Evolutionary conservation across 2,113 vertebrate genomes (phyloP).

Genomic region (Corvus cornix): DNA sequence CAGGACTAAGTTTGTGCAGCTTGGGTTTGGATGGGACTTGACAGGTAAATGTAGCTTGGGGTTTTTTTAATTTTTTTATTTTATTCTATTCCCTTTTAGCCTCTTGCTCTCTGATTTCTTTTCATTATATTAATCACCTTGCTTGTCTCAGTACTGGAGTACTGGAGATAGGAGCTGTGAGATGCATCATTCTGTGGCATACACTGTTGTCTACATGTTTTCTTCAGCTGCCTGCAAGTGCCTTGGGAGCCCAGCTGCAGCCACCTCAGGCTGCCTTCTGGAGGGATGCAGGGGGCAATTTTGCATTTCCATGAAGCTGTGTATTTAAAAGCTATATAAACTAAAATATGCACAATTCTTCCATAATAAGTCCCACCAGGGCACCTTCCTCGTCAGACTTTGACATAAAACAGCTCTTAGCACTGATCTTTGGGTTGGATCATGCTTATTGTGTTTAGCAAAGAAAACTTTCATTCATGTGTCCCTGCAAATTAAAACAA

Average conservation of each 20-base stretch:
- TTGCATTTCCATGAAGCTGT: not conserved
- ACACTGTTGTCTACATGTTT: not conserved
- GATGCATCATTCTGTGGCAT: not conserved
- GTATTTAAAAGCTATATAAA: not conserved
- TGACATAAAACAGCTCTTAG: not conserved
- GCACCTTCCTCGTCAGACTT: not conserved
- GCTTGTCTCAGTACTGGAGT: not conserved
- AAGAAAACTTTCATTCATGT: not conserved
- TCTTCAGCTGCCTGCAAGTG: not conserved
- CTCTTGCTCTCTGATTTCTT: not conserved
- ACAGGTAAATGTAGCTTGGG: not conserved
- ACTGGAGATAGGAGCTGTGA: not conserved
- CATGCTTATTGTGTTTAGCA: not conserved
- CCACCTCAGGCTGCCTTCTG: not conserved
- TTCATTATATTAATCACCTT: not conserved
- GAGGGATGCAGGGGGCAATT: not conserved
- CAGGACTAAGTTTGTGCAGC: not conserved
- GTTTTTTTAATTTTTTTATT: not conserved
- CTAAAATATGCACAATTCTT: not conserved
- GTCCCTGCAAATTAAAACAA: not conserved
- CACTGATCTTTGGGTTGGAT: not conserved
- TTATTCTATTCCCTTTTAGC: not conserved
- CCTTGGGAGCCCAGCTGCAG: not conserved
- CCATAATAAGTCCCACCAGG: not conserved
- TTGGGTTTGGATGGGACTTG: not conserved